Conservation (phyloP, 2,888 invertebrate species). For the Euclidia mi region DNA sequence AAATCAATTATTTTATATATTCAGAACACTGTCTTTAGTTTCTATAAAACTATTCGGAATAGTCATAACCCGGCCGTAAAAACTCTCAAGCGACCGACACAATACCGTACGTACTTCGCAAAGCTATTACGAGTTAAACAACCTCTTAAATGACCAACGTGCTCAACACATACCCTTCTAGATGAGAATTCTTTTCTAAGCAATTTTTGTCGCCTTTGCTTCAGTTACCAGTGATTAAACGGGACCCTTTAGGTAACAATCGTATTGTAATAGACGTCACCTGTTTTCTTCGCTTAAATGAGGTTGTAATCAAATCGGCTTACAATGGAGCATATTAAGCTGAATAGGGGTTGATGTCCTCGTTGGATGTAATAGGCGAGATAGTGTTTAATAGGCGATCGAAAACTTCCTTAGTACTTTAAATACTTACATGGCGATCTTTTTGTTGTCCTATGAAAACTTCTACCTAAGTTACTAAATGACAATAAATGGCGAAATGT, state of each 20-base stretch:
- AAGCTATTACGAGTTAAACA: constrained; percentile 42
- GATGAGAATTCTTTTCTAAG: constrained; percentile 22
- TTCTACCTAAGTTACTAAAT: too few species aligned
- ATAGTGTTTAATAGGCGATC: too few species aligned
- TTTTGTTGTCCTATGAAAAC: too few species aligned
- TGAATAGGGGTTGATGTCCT: too few species aligned
- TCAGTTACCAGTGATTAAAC: constrained; percentile 33
- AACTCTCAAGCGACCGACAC: not conserved
- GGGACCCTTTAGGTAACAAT: constrained; percentile 18
- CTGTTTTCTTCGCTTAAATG: too few species aligned
- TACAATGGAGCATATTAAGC: too few species aligned
- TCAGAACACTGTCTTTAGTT: not conserved
- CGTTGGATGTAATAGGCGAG: too few species aligned
- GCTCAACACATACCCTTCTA: constrained; percentile 23
- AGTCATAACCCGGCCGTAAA: not conserved
- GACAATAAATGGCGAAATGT: too few species aligned
- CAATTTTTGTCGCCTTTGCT: constrained; percentile 32
- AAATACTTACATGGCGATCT: too few species aligned
- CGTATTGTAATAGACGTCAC: constrained; percentile 9
- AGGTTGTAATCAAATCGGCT: too few species aligned
- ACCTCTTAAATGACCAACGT: constrained; percentile 31
- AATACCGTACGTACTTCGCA: constrained; percentile 12
- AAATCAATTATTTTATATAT: too few species aligned
- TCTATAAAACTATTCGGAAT: not conserved
- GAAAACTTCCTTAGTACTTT: too few species aligned